These are phyloP conservation scores for Eretmochelys imbricata DNA, from an alignment of 2,113 vertebrate genomes.

Conservation along the genomic window DNA sequence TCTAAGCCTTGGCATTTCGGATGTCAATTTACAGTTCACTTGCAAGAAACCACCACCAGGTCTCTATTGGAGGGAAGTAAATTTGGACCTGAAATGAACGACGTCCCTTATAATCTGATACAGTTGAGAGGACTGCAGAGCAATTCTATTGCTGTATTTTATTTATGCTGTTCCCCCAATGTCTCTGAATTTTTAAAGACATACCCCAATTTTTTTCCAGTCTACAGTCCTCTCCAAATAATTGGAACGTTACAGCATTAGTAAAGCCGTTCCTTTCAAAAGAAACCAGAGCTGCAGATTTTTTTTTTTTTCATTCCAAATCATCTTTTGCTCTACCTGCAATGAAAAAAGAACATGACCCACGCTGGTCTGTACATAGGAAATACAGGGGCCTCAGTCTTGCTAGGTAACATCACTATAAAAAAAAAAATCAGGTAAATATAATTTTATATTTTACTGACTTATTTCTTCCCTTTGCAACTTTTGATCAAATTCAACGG, in stretches of 20 bases:
- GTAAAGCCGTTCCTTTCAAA: background rate
- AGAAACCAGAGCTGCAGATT: background rate
- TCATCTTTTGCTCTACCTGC: background rate
- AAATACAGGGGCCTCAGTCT: background rate
- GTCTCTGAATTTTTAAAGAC: background rate
- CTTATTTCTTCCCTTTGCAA: background rate
- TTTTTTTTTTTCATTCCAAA: background rate
- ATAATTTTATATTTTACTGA: background rate
- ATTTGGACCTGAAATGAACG: background rate
- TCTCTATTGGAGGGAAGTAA: background rate
- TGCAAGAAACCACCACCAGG: background rate
- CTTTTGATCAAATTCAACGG: background rate
- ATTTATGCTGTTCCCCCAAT: background rate
- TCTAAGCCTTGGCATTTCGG: background rate
- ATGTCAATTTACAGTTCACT: background rate
- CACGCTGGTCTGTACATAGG: rapidly evolving
- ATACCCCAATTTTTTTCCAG: background rate
- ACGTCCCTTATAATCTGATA: background rate
- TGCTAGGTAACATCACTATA: background rate
- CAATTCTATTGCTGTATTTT: background rate
- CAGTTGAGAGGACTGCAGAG: background rate
- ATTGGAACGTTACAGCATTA: background rate
- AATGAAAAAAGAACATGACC: background rate
- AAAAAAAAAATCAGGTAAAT: background rate
- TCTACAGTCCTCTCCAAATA: background rate